Conservation (phyloP, 2,888 invertebrate species). For the Cantharis nigra region DNA sequence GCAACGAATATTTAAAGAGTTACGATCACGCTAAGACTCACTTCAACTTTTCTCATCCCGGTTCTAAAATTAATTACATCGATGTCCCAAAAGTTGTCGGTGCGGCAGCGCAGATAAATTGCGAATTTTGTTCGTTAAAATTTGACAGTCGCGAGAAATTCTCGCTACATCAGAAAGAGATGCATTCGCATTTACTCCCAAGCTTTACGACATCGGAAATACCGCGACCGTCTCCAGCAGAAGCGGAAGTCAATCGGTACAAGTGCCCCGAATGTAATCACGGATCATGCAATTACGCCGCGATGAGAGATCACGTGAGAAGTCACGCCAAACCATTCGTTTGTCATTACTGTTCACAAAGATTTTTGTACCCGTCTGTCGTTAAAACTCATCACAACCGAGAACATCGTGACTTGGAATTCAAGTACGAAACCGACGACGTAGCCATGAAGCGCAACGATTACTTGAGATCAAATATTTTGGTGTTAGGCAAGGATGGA, state of each 20-base stretch:
- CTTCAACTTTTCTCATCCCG: constrained; percentile 41
- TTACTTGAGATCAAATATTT: constrained; percentile 16
- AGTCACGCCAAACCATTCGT: constrained; percentile 54
- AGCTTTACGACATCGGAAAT: constrained; percentile 1
- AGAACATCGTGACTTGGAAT: constrained; percentile 45
- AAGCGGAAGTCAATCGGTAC: constrained; percentile 40
- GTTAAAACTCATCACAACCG: constrained; percentile 45
- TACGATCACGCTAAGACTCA: constrained; percentile 40
- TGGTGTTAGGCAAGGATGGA: constrained; percentile 12
- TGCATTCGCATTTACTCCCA: constrained; percentile 51
- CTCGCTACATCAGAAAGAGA: constrained; percentile 50
- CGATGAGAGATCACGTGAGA: constrained; percentile 54
- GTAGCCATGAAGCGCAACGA: constrained; percentile 11
- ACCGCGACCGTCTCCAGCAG: neutral
- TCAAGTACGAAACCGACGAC: constrained; percentile 38
- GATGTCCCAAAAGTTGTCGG: constrained; percentile 47
- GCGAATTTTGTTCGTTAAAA: constrained; percentile 25
- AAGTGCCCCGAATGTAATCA: constrained; percentile 55
- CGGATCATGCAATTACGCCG: constrained; percentile 40
- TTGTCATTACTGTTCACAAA: constrained; percentile 53
- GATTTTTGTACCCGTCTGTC: constrained; percentile 44
- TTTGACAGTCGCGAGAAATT: constrained; percentile 47
- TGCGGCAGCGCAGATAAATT: neutral
- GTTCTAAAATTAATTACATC: constrained; percentile 41
- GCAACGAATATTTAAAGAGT: constrained; percentile 39